Evolutionary conservation across 2,888 invertebrate species (phyloP), one percentile per base, ranked within the genome.

Genomic region (Aplocera efformata): DNA sequence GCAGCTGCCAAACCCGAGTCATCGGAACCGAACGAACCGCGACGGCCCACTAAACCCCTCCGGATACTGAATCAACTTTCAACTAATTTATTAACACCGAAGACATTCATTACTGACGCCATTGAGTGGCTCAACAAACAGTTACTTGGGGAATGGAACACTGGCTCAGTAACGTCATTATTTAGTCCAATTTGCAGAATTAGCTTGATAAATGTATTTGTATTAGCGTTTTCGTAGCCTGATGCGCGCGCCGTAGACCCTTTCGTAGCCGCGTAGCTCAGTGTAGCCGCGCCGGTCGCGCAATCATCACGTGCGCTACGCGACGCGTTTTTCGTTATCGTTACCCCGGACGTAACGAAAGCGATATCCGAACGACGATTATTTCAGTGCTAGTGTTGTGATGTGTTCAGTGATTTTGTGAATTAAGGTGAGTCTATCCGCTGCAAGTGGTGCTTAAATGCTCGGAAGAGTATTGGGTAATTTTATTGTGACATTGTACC

Each of bases 151-250:
- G 61, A 55, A 60, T 60, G 64, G 65, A 67, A 70, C 64, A 72
- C 64, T 69, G 71, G 60, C 65, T 63, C 63, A 56, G 63, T 71
- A 79, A 83, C 72, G 74, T 78, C 73, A 79, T 85, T 83, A 84
- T 83, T 84, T 80, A 81, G 79, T 81, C 75, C 81, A 84, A 84
- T 85, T 83, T 81, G 69, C 74, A 69, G 78, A 84, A 84, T 84
- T 84, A 83, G 75, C 74, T 67, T 79, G 80, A 83, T 83, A 82
- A 84, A 85, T 85, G 79, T 79, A 75, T 84, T 83, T 79, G 73
- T 82, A 82, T 83, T 84, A 78, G 72, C 68, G 78, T 80, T 81
- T 77, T 77, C 67, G 71, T 71, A 68, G 67, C 67, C 53, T 56
- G 70, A 67, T 85, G 86, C 86, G 85, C 86, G 85, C 84, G 84